Percentiles rank a stretch among this genome's conserved stretches.
Evolutionary conservation across 2,797 vertebrate species (phyloP).

Genomic region (Nannoperca australis): DNA sequence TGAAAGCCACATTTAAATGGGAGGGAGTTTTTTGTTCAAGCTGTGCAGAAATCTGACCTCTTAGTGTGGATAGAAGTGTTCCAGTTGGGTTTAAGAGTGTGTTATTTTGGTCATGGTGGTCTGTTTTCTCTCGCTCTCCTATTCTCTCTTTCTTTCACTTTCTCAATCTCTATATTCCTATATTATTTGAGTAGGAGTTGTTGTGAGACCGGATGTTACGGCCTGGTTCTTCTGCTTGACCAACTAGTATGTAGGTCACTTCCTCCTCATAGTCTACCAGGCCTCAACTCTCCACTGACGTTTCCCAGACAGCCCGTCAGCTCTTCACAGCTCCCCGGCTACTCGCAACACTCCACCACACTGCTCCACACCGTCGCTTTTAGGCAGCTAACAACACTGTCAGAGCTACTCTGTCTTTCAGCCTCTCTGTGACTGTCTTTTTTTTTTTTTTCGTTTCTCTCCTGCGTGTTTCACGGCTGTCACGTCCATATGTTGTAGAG

Average conservation of each 20-base stretch:
- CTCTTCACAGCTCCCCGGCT: conserved; percentile 55
- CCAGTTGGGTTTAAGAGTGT: conserved; percentile 67
- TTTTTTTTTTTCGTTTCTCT: conserved; percentile 9
- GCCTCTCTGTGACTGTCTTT: conserved; percentile 43
- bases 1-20: conserved; percentile 74
- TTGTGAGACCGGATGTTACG: conserved; percentile 31
- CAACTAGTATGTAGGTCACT: conserved; percentile 65
- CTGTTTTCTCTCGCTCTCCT: conserved; percentile 57
- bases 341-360: conserved; percentile 62
- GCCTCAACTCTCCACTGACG: conserved; percentile 54
- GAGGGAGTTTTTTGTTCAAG: conserved; percentile 66
- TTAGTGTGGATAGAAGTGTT: conserved; percentile 72
- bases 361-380: conserved; percentile 67
- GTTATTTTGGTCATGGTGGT: conserved; percentile 78
- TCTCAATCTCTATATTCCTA: conserved; percentile 29
- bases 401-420: conserved; percentile 50
- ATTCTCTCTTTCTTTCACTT: conserved; percentile 19
- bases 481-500: conserved; percentile 72
- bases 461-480: conserved; percentile 74
- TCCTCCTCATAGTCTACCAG: conserved; percentile 46
- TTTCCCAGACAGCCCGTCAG: conserved; percentile 65
- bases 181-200: conserved; percentile 30
- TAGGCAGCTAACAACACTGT: conserved; percentile 67
- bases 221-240: conserved; percentile 40
- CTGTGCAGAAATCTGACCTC: conserved; percentile 73